Evolutionary conservation across 1,140 invertebrate genomes (phyloP).

Genomic region (Himalopsyche phryganea): DNA sequence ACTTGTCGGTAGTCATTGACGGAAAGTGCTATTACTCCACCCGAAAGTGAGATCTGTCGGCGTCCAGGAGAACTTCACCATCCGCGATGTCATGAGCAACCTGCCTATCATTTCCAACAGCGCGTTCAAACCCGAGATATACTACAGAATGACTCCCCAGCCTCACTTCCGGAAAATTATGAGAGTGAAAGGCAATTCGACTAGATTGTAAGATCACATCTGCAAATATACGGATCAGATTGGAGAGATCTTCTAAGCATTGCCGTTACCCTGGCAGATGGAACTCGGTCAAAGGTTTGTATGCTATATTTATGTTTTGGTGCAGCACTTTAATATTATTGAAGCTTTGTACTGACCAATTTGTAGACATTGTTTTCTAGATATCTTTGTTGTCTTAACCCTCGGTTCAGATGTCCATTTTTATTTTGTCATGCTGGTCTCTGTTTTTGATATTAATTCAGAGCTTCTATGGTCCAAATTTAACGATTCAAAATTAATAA

Average conservation of each 20-base stretch:
- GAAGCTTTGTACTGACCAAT: no score
- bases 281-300: slow-evolving; percentile 56
- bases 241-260: slow-evolving; percentile 87
- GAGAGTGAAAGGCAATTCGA: slow-evolving; percentile 57
- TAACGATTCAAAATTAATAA: no score
- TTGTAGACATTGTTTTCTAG: no score
- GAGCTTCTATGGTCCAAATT: no score
- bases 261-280: slow-evolving; percentile 67
- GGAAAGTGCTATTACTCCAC: slow-evolving; percentile 57
- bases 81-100: slow-evolving; percentile 80
- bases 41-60: slow-evolving; percentile 53
- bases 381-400: no score
- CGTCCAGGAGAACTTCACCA: slow-evolving; percentile 73
- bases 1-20: slow-evolving; percentile 70
- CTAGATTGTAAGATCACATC: slow-evolving; percentile 70
- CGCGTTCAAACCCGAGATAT: slow-evolving; percentile 65
- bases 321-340: no score
- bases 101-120: slow-evolving; percentile 76
- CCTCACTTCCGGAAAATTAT: slow-evolving; percentile 77
- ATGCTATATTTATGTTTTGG: neutral
- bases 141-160: slow-evolving; percentile 67
- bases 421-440: no score
- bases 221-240: slow-evolving; percentile 87
- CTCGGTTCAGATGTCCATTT: no score
- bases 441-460: no score